Conservation (phyloP, 1,140 invertebrate species). For the Magallana ariakensis region DNA sequence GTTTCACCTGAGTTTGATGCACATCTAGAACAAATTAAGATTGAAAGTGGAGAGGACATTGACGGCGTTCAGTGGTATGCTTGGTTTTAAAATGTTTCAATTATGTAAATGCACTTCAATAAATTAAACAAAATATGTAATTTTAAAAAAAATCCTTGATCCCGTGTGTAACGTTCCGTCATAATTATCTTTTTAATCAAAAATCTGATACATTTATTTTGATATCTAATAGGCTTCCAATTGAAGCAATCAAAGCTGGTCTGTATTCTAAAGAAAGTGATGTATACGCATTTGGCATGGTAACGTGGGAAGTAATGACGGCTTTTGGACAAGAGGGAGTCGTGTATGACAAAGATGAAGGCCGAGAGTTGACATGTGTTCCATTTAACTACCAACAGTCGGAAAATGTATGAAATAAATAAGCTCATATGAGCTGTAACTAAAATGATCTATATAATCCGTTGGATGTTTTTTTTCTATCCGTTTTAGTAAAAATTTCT, state of each 20-base stretch:
- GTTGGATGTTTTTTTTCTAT: not conserved
- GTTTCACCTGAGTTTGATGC: not conserved
- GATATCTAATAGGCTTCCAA: not conserved
- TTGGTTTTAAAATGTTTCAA: not conserved
- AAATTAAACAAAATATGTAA: too few species aligned
- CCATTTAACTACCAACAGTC: conserved; percentile 24
- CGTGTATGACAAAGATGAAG: conserved; percentile 8
- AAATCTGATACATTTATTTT: too few species aligned
- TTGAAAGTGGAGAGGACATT: not conserved
- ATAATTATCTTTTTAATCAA: too few species aligned
- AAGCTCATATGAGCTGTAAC: too few species aligned
- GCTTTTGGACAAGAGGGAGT: conserved; percentile 25
- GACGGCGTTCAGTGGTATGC: not conserved
- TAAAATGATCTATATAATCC: too few species aligned
- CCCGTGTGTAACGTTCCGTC: too few species aligned
- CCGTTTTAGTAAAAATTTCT: not conserved
- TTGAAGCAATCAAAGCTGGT: conserved; percentile 4
- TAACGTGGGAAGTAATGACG: not conserved
- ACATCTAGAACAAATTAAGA: conserved; percentile 2
- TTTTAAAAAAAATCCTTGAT: not conserved
- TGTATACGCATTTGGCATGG: conserved; percentile 6
- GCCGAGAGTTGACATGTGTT: not conserved
- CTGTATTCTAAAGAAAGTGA: conserved; percentile 29
- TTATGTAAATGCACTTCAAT: too few species aligned
- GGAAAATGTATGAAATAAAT: not conserved